phyloP scores from a whole-genome alignment of 2,888 invertebrate species.

The Cerastoderma edule region DNA sequence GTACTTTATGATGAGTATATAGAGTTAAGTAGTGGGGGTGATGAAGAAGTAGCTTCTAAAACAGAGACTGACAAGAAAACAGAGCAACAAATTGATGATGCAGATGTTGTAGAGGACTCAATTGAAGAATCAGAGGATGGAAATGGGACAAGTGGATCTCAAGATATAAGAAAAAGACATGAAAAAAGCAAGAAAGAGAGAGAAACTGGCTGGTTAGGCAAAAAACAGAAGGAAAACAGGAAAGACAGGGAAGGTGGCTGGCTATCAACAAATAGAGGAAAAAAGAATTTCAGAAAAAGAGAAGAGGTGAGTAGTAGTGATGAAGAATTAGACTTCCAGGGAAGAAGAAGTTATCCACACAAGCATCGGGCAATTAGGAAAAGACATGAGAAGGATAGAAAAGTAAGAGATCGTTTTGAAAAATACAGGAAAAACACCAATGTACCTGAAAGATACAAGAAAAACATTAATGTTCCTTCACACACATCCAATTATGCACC shows the following conservation, averaged over 20 bases:
- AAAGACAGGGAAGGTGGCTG: slow-evolving; percentile 6
- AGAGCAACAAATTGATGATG: not conserved
- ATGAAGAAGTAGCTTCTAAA: slow-evolving; percentile 22
- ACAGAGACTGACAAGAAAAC: not conserved
- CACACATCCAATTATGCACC: too few relatives aligned
- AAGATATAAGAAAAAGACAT: not conserved
- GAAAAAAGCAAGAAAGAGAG: not conserved
- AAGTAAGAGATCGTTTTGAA: slow-evolving; percentile 6
- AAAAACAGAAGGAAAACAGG: not conserved
- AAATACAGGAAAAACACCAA: slow-evolving; percentile 6
- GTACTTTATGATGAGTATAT: slow-evolving; percentile 56
- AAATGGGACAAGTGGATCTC: too few relatives aligned
- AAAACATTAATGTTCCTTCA: too few relatives aligned
- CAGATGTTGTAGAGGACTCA: not conserved
- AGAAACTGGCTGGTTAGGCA: slow-evolving; percentile 6
- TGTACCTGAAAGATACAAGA: not conserved
- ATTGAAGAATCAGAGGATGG: not conserved
- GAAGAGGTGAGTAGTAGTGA: not conserved
- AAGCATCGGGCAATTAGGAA: not conserved
- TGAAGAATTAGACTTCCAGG: not conserved
- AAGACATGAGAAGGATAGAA: not conserved
- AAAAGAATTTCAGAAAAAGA: not conserved
- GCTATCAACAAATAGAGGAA: not conserved
- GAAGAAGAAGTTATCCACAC: not conserved
- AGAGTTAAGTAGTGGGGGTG: slow-evolving; percentile 45